phyloP scores from a whole-genome alignment of 1,140 invertebrate genomes.

The Cephus cinctus region DNA sequence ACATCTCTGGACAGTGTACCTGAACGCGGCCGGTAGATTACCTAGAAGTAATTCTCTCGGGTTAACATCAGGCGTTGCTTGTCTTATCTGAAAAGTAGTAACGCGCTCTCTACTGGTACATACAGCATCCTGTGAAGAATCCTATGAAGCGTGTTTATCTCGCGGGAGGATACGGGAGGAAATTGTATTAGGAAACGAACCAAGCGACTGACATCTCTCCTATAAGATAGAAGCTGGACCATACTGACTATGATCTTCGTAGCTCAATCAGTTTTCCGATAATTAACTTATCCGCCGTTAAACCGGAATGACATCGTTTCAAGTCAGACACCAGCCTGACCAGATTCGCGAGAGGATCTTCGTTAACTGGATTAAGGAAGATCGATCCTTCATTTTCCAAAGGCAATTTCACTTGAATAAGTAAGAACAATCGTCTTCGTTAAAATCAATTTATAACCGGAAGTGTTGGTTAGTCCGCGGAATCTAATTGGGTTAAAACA shows the following conservation, averaged over 20 bases:
- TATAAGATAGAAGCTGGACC: no score
- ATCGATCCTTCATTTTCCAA: no score
- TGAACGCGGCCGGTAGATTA: slow-evolving; percentile 25
- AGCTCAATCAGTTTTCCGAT: slow-evolving; percentile 33
- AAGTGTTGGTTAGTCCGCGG: no score
- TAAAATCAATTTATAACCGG: no score
- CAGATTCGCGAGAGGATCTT: slow-evolving; percentile 1
- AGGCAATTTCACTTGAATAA: no score
- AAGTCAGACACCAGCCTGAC: slow-evolving; percentile 11
- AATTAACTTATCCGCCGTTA: slow-evolving; percentile 28
- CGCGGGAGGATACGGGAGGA: slow-evolving; percentile 5
- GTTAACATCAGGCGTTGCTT: slow-evolving; percentile 30
- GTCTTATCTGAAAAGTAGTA: slow-evolving; percentile 26
- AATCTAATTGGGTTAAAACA: no score
- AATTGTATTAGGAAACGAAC: slow-evolving; percentile 15
- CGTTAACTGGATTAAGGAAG: no score
- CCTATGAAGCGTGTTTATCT: slow-evolving; percentile 6
- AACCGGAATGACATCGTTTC: slow-evolving; percentile 11
- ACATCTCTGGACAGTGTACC: slow-evolving; percentile 19
- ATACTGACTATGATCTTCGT: no score
- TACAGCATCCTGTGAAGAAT: slow-evolving; percentile 11
- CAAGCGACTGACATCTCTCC: slow-evolving; percentile 14
- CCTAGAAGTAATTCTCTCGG: slow-evolving; percentile 30
- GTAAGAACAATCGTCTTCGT: no score
- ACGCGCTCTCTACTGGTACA: slow-evolving; percentile 10